phyloP scores from a whole-genome alignment of 2,113 vertebrate species.

The Malurus alboscapulatus region DNA sequence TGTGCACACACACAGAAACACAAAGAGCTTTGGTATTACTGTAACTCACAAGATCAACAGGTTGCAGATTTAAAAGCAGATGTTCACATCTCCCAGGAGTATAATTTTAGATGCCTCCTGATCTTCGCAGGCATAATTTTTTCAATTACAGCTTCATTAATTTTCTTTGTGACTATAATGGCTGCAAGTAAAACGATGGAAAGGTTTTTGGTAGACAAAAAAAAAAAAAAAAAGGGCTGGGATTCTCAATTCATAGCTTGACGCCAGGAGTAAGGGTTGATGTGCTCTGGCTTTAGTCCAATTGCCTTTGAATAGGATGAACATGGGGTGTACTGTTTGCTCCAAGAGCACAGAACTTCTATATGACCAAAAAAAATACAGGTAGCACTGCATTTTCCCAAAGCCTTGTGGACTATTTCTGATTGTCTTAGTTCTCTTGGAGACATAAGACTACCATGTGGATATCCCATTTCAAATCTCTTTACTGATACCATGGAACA shows the following conservation, averaged over 20 bases:
- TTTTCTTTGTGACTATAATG: background rate
- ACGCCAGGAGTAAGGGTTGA: background rate
- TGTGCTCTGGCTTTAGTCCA: background rate
- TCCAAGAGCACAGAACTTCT: background rate
- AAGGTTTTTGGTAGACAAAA: background rate
- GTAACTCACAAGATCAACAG: background rate
- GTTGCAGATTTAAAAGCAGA: conserved; percentile 17
- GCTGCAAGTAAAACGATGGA: background rate
- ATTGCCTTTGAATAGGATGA: background rate
- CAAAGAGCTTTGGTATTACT: background rate
- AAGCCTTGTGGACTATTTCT: background rate
- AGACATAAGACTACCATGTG: background rate
- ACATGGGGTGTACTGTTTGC: fast-evolving
- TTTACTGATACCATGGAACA: background rate
- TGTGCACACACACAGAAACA: background rate
- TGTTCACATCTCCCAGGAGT: background rate
- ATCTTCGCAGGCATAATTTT: background rate
- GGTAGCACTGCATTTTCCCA: background rate
- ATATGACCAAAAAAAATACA: background rate
- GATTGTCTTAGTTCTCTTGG: background rate
- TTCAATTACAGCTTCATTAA: conserved; percentile 11
- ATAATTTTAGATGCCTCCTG: background rate
- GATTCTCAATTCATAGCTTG: background rate
- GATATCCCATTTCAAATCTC: background rate
- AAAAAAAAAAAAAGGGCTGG: background rate